phyloP scores from a whole-genome alignment of 2,888 invertebrate genomes.

The Agrochola macilenta region DNA sequence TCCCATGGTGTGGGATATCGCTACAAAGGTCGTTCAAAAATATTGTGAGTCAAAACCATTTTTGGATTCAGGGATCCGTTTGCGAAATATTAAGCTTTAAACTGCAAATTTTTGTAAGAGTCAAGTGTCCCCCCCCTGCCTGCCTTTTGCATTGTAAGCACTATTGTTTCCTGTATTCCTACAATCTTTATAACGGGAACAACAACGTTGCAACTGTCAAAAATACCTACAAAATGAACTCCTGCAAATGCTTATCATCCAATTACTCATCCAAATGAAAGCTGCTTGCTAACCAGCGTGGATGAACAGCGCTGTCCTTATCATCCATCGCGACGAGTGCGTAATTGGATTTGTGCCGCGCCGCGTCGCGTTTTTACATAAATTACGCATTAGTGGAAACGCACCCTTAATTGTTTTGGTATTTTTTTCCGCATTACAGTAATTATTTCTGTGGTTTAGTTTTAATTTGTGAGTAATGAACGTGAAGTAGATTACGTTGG shows the following conservation, averaged over 20 bases:
- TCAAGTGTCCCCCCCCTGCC: no score
- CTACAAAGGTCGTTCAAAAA: no score
- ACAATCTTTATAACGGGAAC: no score
- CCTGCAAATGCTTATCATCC: background rate
- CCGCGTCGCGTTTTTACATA: constrained; percentile 53
- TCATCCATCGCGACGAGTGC: constrained; percentile 47
- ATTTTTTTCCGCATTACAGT: constrained; percentile 1
- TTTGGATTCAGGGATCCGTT: no score
- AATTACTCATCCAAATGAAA: constrained; percentile 52
- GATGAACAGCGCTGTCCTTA: constrained; percentile 44
- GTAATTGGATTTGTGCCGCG: constrained; percentile 64
- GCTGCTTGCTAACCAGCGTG: constrained; percentile 34
- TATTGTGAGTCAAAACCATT: no score
- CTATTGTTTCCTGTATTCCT: no score
- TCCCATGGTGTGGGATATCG: no score
- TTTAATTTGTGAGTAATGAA: constrained; percentile 1
- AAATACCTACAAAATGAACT: background rate
- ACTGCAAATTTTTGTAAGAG: no score
- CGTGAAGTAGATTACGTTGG: background rate
- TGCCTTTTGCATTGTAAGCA: no score
- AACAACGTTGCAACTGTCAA: background rate
- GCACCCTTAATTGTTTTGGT: constrained; percentile 54
- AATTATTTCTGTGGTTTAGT: constrained; percentile 27
- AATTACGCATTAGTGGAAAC: constrained; percentile 60
- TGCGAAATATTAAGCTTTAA: no score